These are phyloP conservation scores for Anoplophora glabripennis DNA, from an alignment of 1,140 invertebrate species.

Conservation along the genomic window DNA sequence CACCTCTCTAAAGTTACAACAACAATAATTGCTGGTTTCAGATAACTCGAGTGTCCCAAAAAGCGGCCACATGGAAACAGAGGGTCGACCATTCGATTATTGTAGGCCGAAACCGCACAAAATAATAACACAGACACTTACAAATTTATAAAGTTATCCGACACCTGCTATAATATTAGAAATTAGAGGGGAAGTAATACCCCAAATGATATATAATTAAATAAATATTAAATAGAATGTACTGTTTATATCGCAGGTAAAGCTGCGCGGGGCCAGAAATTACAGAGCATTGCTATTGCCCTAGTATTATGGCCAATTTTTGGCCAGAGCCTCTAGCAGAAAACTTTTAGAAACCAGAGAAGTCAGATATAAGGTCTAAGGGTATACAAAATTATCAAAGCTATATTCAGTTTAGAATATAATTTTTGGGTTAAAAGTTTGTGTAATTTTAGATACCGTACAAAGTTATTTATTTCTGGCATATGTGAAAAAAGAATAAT, in stretches of 20 bases:
- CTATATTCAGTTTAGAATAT: too few species aligned
- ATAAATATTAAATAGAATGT: slow-evolving; percentile 18
- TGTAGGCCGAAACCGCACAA: slow-evolving; percentile 10
- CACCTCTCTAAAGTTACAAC: background rate
- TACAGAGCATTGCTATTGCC: background rate
- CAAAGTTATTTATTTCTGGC: too few species aligned
- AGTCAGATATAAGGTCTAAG: too few species aligned
- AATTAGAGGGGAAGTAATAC: slow-evolving; percentile 17
- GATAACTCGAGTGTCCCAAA: background rate
- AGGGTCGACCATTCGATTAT: slow-evolving; percentile 12
- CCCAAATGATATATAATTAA: slow-evolving; percentile 14
- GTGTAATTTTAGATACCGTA: too few species aligned
- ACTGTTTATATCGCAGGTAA: slow-evolving; percentile 8
- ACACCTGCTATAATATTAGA: slow-evolving; percentile 17
- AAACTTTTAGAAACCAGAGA: too few species aligned
- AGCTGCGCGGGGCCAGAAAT: slow-evolving; percentile 3
- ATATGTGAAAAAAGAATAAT: too few species aligned
- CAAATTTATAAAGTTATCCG: slow-evolving; percentile 19
- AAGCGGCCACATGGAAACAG: slow-evolving; percentile 8
- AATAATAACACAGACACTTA: slow-evolving; percentile 8
- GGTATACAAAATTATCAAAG: too few species aligned
- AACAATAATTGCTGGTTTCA: slow-evolving; percentile 6
- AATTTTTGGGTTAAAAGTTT: too few species aligned
- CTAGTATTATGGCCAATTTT: too few species aligned
- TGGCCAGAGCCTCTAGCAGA: too few species aligned